phyloP scores from a whole-genome alignment of 2,797 vertebrate species.

The Natrix natrix region DNA sequence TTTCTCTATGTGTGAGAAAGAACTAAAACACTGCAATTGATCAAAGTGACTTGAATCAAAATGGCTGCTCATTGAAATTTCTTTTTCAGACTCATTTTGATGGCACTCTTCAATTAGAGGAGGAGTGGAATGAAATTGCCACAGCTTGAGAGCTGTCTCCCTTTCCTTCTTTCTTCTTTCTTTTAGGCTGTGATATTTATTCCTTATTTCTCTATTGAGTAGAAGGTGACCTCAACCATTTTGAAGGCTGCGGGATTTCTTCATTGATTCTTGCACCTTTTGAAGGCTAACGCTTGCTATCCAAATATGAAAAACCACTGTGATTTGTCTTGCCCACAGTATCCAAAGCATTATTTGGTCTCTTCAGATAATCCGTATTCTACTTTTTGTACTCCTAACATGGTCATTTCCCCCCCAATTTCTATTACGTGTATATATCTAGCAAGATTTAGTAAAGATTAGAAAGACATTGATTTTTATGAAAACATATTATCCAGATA shows the following conservation, averaged over 20 bases:
- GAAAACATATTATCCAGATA: neutral
- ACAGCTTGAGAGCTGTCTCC: neutral
- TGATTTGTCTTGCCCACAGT: neutral
- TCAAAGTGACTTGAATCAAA: neutral
- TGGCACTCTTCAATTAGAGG: neutral
- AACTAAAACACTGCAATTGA: neutral
- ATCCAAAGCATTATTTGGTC: neutral
- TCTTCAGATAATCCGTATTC: neutral
- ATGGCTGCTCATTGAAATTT: neutral
- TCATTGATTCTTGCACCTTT: neutral
- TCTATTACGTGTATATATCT: neutral
- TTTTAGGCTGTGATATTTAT: neutral
- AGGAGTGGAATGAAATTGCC: neutral
- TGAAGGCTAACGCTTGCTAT: neutral
- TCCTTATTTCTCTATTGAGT: neutral
- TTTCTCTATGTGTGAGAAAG: neutral
- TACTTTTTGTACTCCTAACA: constrained; percentile 1
- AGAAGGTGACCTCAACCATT: neutral
- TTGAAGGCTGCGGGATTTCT: neutral
- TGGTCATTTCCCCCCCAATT: neutral
- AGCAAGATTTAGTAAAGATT: neutral
- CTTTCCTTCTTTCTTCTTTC: neutral
- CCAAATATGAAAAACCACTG: neutral
- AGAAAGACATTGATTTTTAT: neutral
- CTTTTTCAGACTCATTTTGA: neutral